Evolutionary conservation across 2,797 vertebrate species (phyloP).

Genomic region (Peromyscus eremicus): DNA sequence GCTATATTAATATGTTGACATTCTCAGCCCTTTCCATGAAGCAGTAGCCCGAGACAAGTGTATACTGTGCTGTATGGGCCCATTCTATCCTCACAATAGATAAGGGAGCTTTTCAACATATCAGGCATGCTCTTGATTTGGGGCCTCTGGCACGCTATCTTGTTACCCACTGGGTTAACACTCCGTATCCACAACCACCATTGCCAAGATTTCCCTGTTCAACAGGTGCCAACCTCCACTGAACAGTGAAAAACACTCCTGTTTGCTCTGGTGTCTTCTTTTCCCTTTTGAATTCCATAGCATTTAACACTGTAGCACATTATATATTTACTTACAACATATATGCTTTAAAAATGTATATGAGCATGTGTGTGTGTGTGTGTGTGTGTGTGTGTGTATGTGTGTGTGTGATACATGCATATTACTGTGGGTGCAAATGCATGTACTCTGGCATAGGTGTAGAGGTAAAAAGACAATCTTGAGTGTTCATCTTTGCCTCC

Average conservation of each 20-base stretch:
- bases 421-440: background rate
- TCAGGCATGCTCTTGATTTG: background rate
- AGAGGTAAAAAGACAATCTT: background rate
- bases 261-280: background rate
- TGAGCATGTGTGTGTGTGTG: background rate
- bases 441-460: background rate
- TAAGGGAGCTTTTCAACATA: background rate
- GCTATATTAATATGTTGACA: background rate
- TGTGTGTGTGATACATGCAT: background rate
- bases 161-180: background rate
- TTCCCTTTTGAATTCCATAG: background rate
- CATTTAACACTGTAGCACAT: background rate
- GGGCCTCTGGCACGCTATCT: background rate
- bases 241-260: background rate
- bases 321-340: background rate
- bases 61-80: background rate
- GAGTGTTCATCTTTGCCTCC: background rate
- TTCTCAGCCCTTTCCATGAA: background rate
- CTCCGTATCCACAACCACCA: fast-evolving
- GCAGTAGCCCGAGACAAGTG: background rate
- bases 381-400: background rate
- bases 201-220: background rate
- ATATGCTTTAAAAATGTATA: background rate
- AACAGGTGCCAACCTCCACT: background rate
- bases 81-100: background rate